Evolutionary conservation across 92 coral and sea anemone species (phyloP), one percentile per base, ranked within the genome.

Genomic region (Epizoanthus fatuus): DNA sequence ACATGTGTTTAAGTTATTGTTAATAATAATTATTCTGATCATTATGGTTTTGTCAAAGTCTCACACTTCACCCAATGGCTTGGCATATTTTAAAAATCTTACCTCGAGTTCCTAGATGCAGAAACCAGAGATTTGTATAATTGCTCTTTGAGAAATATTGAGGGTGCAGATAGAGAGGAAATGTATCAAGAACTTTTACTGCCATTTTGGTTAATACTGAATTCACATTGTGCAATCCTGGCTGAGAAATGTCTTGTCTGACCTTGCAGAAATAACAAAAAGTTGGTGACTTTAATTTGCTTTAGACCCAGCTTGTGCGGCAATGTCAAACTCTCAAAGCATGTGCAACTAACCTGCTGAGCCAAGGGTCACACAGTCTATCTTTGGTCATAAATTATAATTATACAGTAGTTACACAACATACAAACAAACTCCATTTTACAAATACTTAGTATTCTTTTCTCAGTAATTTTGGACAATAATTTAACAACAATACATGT

Each of bases 401-500:
- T 60, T 60, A 75, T 63, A 66, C 47, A 66, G 72, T 17, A 77
- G 29, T 75, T 58, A 57, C 54, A 37, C 3, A 75, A 19, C 40
- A 62, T 75, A 52, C 81, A 57, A n/a, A 58, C 53, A 58, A 19
- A 77, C 42, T 77, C 63, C 82, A 77, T 77, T 77, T 60, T 60
- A 60, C 70, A 60, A 77, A 77, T 77, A 77, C 58, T 77, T 77
- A 39, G 39, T 77, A 77, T 77, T 77, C 69, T 44, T 77, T 77
- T 60, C 57, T 77, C 5, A 51, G 20, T 40, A 44, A 59, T 11
- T 77, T 22, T 4, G 7, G 65, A 77, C 42, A 59, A 59, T 59
- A 22, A 42, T n/a, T n/a, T 32, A 59, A 55, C 9, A 17, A 59
- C 70, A 77, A 60, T 60, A 17, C 38, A 77, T 49, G 12, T 44